A percentile compares a stretch with the other conserved stretches of the same genome.
These are phyloP conservation scores for Erethizon dorsatum DNA, from an alignment of 2,797 vertebrate genomes.

Conservation along the genomic window DNA sequence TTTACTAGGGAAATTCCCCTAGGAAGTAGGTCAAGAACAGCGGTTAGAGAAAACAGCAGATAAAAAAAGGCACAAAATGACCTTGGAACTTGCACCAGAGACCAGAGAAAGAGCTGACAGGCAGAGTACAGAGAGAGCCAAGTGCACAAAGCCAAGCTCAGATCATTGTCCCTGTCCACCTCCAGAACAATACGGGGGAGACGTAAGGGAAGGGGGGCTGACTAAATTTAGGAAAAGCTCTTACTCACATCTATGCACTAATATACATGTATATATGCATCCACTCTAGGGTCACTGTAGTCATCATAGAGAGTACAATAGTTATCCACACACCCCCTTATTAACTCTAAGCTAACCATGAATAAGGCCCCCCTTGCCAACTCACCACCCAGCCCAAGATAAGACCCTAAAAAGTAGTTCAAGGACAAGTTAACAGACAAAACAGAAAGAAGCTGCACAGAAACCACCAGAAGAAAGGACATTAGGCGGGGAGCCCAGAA, in stretches of 20 bases:
- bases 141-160: neutral
- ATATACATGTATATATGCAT: neutral
- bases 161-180: neutral
- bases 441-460: neutral
- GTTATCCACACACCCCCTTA: neutral
- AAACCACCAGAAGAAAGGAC: neutral
- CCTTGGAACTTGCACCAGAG: neutral
- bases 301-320: neutral
- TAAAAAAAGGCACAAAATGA: neutral
- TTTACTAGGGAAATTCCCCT: neutral
- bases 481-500: neutral
- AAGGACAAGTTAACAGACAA: neutral
- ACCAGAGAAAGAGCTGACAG: neutral
- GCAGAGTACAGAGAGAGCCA: neutral
- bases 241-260: neutral
- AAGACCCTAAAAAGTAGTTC: neutral
- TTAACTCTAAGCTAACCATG: neutral
- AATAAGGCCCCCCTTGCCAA: neutral
- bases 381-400: neutral
- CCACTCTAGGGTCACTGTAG: neutral
- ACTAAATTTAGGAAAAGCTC: neutral
- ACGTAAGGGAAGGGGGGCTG: neutral
- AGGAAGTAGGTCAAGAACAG: neutral
- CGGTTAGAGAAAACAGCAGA: neutral
- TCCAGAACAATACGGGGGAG: too few species aligned